Evolutionary conservation across 2,888 invertebrate genomes (phyloP), one percentile per base, ranked within the genome.

Genomic region (Anaspis maculata): DNA sequence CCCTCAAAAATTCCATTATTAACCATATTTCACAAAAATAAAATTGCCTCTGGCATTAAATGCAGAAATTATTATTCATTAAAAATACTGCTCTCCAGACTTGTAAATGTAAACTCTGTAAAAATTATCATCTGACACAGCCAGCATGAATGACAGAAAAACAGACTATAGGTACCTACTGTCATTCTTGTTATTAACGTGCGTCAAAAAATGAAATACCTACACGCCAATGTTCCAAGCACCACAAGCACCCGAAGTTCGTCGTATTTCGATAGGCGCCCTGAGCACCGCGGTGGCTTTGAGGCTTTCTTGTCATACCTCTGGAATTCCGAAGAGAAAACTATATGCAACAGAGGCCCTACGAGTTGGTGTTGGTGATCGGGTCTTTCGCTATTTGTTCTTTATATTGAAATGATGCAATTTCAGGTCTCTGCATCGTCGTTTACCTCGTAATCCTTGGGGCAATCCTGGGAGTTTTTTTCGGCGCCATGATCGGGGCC

Each of bases 221-320:
- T 19, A 9, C 5, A 19, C 19, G 19, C 9, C 9, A 27, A 34
- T 14, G 34, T 34, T 3, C 34, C 34, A 13, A 34, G 34, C 21
- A 34, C 34, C 14, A 25, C 30, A 7, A 34, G 34, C 21, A 34
- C 30, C 13, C 12, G 19, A 2, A 34, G 34, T 25, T 25, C n/a
- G 5, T 19, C 30, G 6, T 19, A 30, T 11, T 25, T 19, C 10
- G 21, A 30, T 9, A 22, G 34, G 5, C 22, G 16, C 11, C 34
- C 34, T 3, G 34, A 34, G 3, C 29, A 24, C n/a, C 15, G 15
- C 21, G n/a, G 19, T 10, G 30, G 25, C 16, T 34, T 25, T 9
- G 19, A 25, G 6, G 25, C 25, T 2, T 25, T 29, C 25, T 25
- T 16, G 9, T 25, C 10, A 6, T 34, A 34, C n/a, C n/a, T 34